A percentile compares a stretch with the other conserved stretches of the same genome.
phyloP scores from a whole-genome alignment of 2,113 vertebrate genomes.

The Prochilodus magdalenae region DNA sequence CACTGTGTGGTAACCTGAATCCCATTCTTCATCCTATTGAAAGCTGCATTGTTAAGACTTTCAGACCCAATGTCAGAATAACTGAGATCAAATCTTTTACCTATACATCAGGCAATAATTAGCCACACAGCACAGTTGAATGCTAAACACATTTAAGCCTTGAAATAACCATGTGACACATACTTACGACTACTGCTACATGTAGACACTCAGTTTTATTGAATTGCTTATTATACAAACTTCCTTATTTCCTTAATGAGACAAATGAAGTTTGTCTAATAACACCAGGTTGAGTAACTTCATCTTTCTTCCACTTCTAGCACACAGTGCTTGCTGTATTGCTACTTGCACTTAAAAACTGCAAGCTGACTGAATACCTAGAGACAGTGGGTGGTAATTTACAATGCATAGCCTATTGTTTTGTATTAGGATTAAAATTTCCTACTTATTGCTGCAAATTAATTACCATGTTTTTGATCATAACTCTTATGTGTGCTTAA shows the following conservation, averaged over 20 bases:
- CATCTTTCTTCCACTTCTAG: background rate
- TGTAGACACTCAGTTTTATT: background rate
- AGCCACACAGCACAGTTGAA: background rate
- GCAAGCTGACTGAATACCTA: slow-evolving; percentile 43
- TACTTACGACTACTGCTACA: too few species aligned
- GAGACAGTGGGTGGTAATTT: slow-evolving; percentile 66
- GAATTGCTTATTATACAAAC: background rate
- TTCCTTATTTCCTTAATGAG: background rate
- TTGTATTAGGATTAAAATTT: slow-evolving; percentile 76
- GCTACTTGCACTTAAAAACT: background rate
- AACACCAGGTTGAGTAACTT: background rate
- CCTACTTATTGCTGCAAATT: slow-evolving; percentile 74
- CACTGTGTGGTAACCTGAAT: background rate
- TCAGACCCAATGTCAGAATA: background rate
- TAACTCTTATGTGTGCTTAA: slow-evolving; percentile 76
- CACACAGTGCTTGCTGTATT: background rate
- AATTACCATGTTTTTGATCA: slow-evolving; percentile 83
- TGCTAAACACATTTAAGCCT: background rate
- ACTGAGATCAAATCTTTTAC: background rate
- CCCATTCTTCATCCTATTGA: background rate
- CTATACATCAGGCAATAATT: background rate
- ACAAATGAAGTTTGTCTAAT: too few species aligned
- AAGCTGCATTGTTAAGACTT: background rate
- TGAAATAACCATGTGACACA: background rate
- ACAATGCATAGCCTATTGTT: slow-evolving; percentile 66